Conservation (phyloP, 2,888 invertebrate species). For the Diachrysia chrysitis region DNA sequence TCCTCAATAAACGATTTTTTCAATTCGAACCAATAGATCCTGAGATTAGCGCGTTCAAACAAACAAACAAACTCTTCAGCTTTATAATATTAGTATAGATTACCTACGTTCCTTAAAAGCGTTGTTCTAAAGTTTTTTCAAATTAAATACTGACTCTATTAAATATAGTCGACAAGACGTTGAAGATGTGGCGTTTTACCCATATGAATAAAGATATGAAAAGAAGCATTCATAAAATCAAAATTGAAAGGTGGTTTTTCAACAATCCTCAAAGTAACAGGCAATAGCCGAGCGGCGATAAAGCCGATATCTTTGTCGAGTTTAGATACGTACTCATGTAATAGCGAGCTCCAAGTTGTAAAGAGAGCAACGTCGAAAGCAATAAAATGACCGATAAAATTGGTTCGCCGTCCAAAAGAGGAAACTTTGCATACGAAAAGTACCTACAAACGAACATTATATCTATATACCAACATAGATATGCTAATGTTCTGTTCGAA, state of each 20-base stretch:
- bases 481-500: constrained; percentile 47
- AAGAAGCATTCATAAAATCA: constrained; percentile 23
- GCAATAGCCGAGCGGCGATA: constrained; percentile 54
- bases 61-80: too few species aligned
- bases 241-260: constrained; percentile 26
- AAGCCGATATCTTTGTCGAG: constrained; percentile 58
- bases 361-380: constrained; percentile 60
- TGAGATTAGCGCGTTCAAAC: too few species aligned
- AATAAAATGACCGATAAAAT: constrained; percentile 66
- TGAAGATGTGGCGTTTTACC: background rate
- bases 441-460: constrained; percentile 54
- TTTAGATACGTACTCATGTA: constrained; percentile 61
- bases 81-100: too few species aligned
- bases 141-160: background rate
- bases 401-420: constrained; percentile 60
- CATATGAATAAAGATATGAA: constrained; percentile 1
- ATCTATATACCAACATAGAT: constrained; percentile 44
- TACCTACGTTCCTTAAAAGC: too few species aligned
- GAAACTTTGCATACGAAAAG: constrained; percentile 64
- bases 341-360: constrained; percentile 57
- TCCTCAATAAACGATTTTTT: too few species aligned
- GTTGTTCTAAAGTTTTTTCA: background rate
- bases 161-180: background rate
- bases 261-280: constrained; percentile 40
- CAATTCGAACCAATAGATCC: too few species aligned